Conservation (phyloP, 2,797 vertebrate species). For the Tragopan temminckii region DNA sequence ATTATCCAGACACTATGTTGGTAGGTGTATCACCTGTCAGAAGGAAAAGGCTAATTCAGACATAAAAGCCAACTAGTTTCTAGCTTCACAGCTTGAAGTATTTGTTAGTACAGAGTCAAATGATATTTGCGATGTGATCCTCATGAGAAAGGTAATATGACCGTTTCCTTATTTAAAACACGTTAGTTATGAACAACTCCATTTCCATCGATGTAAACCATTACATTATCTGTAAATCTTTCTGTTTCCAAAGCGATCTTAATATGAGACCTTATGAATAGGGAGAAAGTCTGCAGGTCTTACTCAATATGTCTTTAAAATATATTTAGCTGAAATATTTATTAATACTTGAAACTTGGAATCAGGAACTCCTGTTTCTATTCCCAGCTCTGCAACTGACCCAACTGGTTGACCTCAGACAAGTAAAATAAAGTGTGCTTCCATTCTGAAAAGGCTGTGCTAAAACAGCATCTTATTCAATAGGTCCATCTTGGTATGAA, state of each 20-base stretch:
- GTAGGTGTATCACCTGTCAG: background rate
- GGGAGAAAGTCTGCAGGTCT: background rate
- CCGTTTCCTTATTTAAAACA: background rate
- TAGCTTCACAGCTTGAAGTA: background rate
- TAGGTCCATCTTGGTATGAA: background rate
- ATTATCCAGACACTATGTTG: background rate
- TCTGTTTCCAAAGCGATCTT: background rate
- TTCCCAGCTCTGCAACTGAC: conserved; percentile 60
- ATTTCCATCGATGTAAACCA: background rate
- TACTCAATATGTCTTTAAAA: conserved; percentile 60
- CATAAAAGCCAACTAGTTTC: background rate
- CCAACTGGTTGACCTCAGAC: conserved; percentile 54
- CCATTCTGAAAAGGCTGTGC: conserved; percentile 28
- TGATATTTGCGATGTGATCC: background rate
- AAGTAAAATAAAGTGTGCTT: conserved; percentile 65
- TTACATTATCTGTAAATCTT: background rate
- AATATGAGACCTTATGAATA: background rate
- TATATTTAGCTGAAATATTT: conserved; percentile 41
- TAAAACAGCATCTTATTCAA: conserved; percentile 55
- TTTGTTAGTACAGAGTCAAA: background rate
- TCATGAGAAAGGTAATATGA: background rate
- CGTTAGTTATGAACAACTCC: background rate
- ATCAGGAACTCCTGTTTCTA: conserved; percentile 58
- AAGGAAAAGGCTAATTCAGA: conserved; percentile 21
- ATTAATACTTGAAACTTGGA: conserved; percentile 67